Conservation (phyloP, 2,888 invertebrate species). For the Luperina testacea region DNA sequence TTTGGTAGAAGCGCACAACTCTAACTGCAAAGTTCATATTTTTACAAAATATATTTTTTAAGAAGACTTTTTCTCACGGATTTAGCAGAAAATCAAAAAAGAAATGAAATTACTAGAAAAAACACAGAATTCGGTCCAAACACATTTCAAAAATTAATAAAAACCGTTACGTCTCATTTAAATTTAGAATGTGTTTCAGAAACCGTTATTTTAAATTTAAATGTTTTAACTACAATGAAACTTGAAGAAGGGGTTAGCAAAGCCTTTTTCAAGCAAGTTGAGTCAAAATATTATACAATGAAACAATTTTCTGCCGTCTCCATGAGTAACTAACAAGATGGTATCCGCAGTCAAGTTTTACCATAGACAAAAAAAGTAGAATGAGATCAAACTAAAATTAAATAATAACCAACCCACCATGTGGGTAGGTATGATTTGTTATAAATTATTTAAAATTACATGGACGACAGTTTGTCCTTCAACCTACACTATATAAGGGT, state of each 20-base stretch:
- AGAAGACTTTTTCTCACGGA: not conserved
- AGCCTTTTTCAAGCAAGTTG: slow-evolving; percentile 42
- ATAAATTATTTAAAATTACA: slow-evolving; percentile 64
- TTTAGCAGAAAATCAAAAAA: slow-evolving; percentile 23
- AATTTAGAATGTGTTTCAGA: slow-evolving; percentile 17
- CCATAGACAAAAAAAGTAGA: slow-evolving; percentile 55
- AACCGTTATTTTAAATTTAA: slow-evolving; percentile 1
- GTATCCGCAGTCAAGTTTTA: slow-evolving; percentile 46
- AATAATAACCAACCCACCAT: slow-evolving; percentile 59
- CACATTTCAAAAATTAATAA: not conserved
- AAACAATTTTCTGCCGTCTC: slow-evolving; percentile 13
- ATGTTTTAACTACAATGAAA: slow-evolving; percentile 35
- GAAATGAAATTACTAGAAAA: slow-evolving; percentile 3
- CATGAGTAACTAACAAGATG: slow-evolving; percentile 39
- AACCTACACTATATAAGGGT: slow-evolving; percentile 1
- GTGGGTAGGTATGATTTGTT: slow-evolving; percentile 51
- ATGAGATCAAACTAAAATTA: slow-evolving; percentile 66
- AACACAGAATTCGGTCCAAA: not conserved
- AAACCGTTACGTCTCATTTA: not conserved
- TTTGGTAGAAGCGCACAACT: slow-evolving; percentile 64
- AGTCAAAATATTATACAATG: slow-evolving; percentile 17
- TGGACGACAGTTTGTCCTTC: slow-evolving; percentile 42
- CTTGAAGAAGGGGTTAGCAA: slow-evolving; percentile 43
- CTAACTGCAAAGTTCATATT: slow-evolving; percentile 57
- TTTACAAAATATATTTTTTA: slow-evolving; percentile 56